phyloP scores from a whole-genome alignment of 1,140 invertebrate genomes.

The Dufourea novaeangliae region DNA sequence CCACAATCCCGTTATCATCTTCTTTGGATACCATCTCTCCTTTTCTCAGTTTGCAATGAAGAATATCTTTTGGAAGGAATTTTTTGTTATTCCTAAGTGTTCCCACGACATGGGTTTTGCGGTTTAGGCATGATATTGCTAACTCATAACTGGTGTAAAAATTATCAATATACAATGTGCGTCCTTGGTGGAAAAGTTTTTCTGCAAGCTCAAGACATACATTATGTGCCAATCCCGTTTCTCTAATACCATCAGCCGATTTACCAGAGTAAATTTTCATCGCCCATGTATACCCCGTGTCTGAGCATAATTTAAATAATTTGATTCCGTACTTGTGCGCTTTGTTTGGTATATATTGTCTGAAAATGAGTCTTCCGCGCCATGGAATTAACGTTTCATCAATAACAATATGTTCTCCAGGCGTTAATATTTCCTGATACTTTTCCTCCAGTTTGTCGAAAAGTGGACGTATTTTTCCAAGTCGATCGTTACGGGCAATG shows the following conservation, averaged over 20 bases:
- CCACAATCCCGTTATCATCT: no score
- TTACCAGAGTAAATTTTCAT: constrained; percentile 68
- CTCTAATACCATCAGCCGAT: constrained; percentile 40
- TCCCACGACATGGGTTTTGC: no score
- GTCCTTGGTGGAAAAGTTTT: constrained; percentile 54
- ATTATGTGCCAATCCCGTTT: constrained; percentile 42
- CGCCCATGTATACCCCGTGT: constrained; percentile 60
- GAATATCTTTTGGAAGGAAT: no score
- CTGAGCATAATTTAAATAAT: constrained; percentile 66
- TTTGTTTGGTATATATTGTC: no score
- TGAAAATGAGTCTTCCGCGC: constrained; percentile 68
- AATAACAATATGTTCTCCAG: constrained; percentile 65
- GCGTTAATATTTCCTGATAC: constrained; percentile 58
- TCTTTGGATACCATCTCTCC: no score
- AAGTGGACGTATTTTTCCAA: constrained; percentile 65
- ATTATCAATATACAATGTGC: no score
- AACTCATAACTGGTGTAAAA: no score
- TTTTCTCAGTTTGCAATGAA: no score
- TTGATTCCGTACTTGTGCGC: constrained; percentile 70
- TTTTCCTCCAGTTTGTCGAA: constrained; percentile 56
- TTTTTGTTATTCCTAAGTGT: no score
- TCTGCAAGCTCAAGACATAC: constrained; percentile 55
- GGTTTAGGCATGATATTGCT: no score
- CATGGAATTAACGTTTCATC: constrained; percentile 72
- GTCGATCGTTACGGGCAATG: no score